Conservation (phyloP, 2,113 vertebrate species). For the Nibea albiflora region DNA sequence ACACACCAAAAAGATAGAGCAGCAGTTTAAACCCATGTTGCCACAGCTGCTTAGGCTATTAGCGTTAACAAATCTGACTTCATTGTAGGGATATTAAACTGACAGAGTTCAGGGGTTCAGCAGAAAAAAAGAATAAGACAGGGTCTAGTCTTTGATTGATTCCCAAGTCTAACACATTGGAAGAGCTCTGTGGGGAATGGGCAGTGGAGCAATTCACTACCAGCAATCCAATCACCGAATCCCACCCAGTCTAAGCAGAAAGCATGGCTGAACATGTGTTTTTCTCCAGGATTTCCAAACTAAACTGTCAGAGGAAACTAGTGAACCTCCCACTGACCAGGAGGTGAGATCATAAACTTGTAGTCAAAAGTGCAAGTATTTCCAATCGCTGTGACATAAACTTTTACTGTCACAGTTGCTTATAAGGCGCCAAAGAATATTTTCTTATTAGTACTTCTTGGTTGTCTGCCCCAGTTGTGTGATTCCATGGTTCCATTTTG, state of each 20-base stretch:
- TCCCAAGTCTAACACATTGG: slow-evolving; percentile 11
- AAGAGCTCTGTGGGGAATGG: slow-evolving; percentile 27
- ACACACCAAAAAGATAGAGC: background rate
- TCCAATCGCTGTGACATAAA: slow-evolving; percentile 35
- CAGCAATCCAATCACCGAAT: slow-evolving; percentile 19
- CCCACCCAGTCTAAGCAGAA: slow-evolving; percentile 37
- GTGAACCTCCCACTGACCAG: slow-evolving; percentile 39
- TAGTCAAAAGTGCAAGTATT: slow-evolving; percentile 29
- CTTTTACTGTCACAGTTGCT: slow-evolving; percentile 48
- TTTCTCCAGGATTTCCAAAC: slow-evolving; percentile 29
- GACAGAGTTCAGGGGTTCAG: slow-evolving; percentile 17
- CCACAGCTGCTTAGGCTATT: slow-evolving; percentile 12
- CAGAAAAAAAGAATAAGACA: background rate
- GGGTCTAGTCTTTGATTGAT: slow-evolving; percentile 6
- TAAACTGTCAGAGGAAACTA: slow-evolving; percentile 36
- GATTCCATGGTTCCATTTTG: slow-evolving; percentile 46
- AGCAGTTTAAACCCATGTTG: background rate
- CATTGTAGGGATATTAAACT: slow-evolving; percentile 1
- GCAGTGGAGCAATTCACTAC: slow-evolving; percentile 3
- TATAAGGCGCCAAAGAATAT: slow-evolving; percentile 23
- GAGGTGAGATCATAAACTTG: slow-evolving; percentile 49
- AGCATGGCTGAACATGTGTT: slow-evolving; percentile 46
- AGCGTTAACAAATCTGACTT: slow-evolving; percentile 22
- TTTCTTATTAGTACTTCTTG: slow-evolving; percentile 43
- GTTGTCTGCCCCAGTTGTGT: slow-evolving; percentile 31